These are phyloP conservation scores for Macrocentrus cingulum DNA, from an alignment of 1,140 invertebrate species.

Conservation along the genomic window DNA sequence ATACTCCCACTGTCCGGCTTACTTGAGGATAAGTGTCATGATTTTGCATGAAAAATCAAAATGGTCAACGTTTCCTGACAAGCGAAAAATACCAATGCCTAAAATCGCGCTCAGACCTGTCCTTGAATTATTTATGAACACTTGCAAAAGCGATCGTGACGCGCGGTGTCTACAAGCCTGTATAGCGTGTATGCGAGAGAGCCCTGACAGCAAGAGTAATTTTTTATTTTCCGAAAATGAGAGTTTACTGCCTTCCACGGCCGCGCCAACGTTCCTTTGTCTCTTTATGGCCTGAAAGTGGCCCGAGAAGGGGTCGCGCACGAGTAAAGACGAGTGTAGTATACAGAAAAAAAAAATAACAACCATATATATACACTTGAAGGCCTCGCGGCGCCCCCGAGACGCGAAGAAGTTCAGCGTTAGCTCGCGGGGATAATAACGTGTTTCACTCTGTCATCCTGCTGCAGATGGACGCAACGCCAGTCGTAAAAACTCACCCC, in stretches of 20 bases:
- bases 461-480: neutral
- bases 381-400: constrained; percentile 28
- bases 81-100: neutral
- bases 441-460: constrained; percentile 45
- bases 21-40: constrained; percentile 48
- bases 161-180: neutral
- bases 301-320: constrained; percentile 29
- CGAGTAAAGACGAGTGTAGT: constrained; percentile 4
- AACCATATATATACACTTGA: constrained; percentile 10
- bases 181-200: neutral
- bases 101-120: neutral
- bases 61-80: neutral
- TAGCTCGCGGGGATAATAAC: constrained; percentile 51
- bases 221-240: constrained; percentile 51
- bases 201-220: constrained; percentile 28
- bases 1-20: constrained; percentile 41
- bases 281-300: constrained; percentile 59
- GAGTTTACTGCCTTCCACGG: constrained; percentile 51
- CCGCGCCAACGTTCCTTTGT: constrained; percentile 52
- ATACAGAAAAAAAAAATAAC: constrained; percentile 6
- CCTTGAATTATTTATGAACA: constrained; percentile 5
- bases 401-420: constrained; percentile 47
- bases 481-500: constrained; percentile 22
- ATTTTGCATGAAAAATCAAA: constrained; percentile 24
- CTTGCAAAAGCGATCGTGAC: constrained; percentile 1